phyloP scores from a whole-genome alignment of 2,888 invertebrate genomes.

The Ecliptopera silaceata region DNA sequence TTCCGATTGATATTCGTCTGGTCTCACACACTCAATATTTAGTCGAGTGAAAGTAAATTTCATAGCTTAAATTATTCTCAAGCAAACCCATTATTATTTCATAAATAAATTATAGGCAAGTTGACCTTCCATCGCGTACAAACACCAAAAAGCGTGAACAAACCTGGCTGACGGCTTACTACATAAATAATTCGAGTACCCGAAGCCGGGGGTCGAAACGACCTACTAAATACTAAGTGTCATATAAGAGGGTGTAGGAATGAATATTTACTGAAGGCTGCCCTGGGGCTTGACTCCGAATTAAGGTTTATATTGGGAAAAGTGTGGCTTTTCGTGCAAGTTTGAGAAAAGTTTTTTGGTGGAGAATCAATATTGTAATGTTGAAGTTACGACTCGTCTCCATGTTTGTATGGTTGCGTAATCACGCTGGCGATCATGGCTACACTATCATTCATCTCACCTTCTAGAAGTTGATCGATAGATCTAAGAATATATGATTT shows the following conservation, averaged over 20 bases:
- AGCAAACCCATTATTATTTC: neutral
- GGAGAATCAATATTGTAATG: no score
- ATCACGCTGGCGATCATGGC: no score
- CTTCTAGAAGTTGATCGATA: no score
- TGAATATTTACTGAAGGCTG: conserved; percentile 16
- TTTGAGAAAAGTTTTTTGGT: neutral
- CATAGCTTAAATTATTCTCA: neutral
- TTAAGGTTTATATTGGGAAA: neutral
- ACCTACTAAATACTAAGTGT: conserved; percentile 15
- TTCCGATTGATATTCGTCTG: no score
- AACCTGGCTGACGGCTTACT: neutral
- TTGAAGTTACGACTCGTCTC: no score
- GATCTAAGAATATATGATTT: no score
- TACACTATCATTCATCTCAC: no score
- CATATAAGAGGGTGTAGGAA: neutral
- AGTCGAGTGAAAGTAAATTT: neutral
- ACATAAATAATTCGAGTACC: conserved; percentile 15
- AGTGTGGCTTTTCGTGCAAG: neutral
- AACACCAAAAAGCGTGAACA: conserved; percentile 6
- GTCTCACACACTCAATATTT: no score
- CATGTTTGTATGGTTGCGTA: no score
- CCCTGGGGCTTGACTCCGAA: neutral
- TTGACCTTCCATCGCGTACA: conserved; percentile 4
- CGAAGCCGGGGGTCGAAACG: conserved; percentile 11
- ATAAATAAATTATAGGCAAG: conserved; percentile 12